phyloP scores from a whole-genome alignment of 2,113 vertebrate species.

The Mormoops blainvillei region DNA sequence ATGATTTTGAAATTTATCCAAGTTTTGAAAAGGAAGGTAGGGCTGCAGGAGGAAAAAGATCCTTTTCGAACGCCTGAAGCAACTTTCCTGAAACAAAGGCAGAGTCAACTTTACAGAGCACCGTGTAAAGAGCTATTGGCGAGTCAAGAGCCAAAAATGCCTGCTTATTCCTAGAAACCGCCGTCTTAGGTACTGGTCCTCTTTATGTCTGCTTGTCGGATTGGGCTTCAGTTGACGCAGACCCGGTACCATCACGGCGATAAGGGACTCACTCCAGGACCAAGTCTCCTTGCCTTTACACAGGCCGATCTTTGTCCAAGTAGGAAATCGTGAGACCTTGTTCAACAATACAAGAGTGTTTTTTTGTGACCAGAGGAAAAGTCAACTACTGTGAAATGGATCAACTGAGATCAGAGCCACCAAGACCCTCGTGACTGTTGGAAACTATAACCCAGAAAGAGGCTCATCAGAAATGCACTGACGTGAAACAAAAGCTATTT shows the following conservation, averaged over 20 bases:
- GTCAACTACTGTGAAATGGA: background rate
- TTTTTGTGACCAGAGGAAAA: background rate
- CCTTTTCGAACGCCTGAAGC: background rate
- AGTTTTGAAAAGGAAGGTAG: background rate
- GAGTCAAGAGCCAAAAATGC: background rate
- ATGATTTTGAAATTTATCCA: background rate
- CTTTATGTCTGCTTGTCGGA: background rate
- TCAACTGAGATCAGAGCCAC: background rate
- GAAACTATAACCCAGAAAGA: background rate
- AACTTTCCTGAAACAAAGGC: background rate
- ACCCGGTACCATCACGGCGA: background rate
- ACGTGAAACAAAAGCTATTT: background rate
- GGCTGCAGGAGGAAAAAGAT: background rate
- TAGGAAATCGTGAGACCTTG: background rate
- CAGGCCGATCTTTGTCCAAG: background rate
- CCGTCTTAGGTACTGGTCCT: background rate
- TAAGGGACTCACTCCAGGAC: background rate
- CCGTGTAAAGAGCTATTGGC: background rate
- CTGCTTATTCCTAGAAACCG: background rate
- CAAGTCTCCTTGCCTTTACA: no score
- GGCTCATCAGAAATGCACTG: background rate
- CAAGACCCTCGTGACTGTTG: background rate
- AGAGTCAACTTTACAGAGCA: background rate
- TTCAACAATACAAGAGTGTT: background rate
- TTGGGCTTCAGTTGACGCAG: background rate